These are phyloP conservation scores for Agrilus biguttatus DNA, from an alignment of 2,888 invertebrate species.

Conservation along the genomic window DNA sequence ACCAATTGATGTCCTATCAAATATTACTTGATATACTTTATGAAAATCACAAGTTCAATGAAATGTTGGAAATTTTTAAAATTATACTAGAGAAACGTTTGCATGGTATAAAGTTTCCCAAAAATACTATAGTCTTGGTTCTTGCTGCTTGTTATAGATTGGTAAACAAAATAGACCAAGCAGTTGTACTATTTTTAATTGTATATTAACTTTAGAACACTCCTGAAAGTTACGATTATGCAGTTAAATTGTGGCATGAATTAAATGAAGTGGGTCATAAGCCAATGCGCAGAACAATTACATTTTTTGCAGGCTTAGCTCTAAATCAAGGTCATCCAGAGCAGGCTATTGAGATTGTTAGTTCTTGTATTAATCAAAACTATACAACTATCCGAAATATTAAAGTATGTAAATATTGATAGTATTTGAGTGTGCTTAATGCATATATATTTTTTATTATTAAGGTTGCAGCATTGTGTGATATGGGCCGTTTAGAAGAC, in stretches of 20 bases:
- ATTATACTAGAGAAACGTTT: constrained; percentile 43
- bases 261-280: constrained; percentile 38
- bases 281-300: constrained; percentile 45
- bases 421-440: constrained; percentile 1
- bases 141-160: constrained; percentile 62
- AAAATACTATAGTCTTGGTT: constrained; percentile 49
- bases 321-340: constrained; percentile 53
- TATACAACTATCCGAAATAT: constrained; percentile 57
- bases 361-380: constrained; percentile 36
- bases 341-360: constrained; percentile 50
- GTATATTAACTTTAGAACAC: constrained; percentile 45
- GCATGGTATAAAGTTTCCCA: constrained; percentile 50
- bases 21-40: constrained; percentile 58
- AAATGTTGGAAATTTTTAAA: constrained; percentile 51
- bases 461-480: constrained; percentile 40
- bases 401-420: constrained; percentile 33
- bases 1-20: constrained; percentile 53
- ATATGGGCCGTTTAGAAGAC: constrained; percentile 49
- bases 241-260: constrained; percentile 45
- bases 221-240: constrained; percentile 47
- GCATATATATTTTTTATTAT: constrained; percentile 1
- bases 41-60: constrained; percentile 49
- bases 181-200: neutral
- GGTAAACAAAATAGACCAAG: constrained; percentile 31
- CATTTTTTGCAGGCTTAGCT: constrained; percentile 52